These are phyloP conservation scores for Osmoderma eremita DNA, from an alignment of 2,888 invertebrate genomes.

Conservation along the genomic window DNA sequence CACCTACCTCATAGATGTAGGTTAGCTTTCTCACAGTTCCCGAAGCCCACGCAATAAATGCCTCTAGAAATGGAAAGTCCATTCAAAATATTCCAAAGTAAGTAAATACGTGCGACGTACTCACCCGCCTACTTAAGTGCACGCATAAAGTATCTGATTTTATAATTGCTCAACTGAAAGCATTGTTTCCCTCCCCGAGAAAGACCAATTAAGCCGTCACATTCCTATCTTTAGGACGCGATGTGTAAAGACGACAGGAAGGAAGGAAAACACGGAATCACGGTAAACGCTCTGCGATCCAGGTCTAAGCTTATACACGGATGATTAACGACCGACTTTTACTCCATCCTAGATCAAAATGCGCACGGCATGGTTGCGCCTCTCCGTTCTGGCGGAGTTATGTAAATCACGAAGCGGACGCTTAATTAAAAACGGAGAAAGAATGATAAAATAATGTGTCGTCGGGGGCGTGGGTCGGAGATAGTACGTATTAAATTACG, in stretches of 20 bases:
- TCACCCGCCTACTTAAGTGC: not conserved
- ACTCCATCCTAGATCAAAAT: slow-evolving; percentile 3
- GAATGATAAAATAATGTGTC: not conserved
- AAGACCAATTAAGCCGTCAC: slow-evolving; percentile 14
- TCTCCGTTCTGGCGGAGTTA: slow-evolving; percentile 1
- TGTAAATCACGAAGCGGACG: slow-evolving; percentile 6
- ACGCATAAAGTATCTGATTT: slow-evolving; percentile 13
- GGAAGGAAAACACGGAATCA: not conserved
- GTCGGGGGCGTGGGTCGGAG: not conserved
- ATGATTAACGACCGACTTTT: slow-evolving; percentile 19
- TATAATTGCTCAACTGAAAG: slow-evolving; percentile 18
- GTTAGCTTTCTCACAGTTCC: slow-evolving; percentile 17
- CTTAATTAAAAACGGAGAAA: slow-evolving; percentile 5
- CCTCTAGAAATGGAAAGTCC: slow-evolving; percentile 27
- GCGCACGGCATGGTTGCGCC: not conserved
- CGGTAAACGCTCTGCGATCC: not conserved
- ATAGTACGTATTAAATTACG: slow-evolving; percentile 11
- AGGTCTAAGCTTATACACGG: not conserved
- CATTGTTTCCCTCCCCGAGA: not conserved
- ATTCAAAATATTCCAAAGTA: slow-evolving; percentile 24
- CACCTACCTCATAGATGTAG: slow-evolving; percentile 2
- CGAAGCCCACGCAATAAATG: slow-evolving; percentile 16
- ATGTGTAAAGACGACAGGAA: not conserved
- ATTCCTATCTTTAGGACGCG: slow-evolving; percentile 2
- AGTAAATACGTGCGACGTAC: not conserved